phyloP scores from a whole-genome alignment of 2,113 vertebrate species.

The Mungos mungo region DNA sequence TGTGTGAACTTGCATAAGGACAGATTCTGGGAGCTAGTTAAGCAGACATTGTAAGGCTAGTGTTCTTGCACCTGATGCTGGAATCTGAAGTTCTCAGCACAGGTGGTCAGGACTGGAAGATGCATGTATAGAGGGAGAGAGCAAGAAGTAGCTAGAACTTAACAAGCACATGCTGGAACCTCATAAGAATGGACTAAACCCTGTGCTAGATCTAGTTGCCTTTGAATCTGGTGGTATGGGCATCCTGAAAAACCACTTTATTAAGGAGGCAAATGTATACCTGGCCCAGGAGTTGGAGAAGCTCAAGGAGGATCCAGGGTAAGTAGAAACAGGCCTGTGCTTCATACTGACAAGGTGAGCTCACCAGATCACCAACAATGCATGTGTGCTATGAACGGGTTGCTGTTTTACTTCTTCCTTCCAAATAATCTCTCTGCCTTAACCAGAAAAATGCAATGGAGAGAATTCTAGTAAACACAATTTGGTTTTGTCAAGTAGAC shows the following conservation, averaged over 20 bases:
- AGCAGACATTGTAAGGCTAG: not conserved
- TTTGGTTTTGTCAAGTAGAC: not conserved
- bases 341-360: not conserved
- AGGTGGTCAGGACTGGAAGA: not conserved
- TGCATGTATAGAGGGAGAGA: rapidly evolving
- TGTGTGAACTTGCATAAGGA: not conserved
- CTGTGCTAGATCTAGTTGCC: not conserved
- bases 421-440: not conserved
- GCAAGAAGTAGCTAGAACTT: not conserved
- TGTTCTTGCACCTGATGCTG: not conserved
- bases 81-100: not conserved
- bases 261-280: not conserved
- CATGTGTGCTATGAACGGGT: not conserved
- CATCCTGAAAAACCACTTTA: not conserved
- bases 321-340: not conserved
- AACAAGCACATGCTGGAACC: not conserved
- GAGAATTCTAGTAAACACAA: not conserved
- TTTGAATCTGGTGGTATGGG: not conserved
- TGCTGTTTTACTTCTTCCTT: not conserved
- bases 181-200: not conserved
- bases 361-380: not conserved
- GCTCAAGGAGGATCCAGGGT: not conserved
- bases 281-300: not conserved
- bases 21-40: not conserved
- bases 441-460: not conserved